Evolutionary conservation across 2,797 vertebrate species (phyloP), one percentile per base, ranked within the genome.

Genomic region (Spea hammondii): DNA sequence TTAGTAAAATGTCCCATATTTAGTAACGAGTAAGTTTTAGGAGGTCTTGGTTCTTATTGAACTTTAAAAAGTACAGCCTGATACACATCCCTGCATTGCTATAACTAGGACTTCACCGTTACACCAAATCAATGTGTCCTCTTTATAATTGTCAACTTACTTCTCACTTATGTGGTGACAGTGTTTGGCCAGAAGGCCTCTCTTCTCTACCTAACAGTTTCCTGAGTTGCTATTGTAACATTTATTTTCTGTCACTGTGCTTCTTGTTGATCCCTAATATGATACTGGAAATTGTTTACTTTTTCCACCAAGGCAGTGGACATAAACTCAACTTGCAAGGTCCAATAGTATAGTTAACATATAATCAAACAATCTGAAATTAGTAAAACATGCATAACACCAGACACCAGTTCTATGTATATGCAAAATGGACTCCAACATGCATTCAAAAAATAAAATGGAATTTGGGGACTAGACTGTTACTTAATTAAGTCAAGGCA

Each of bases 1-100:
- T 72, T 8, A 49, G 55, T 14, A 72, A 46, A n/a, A 47, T 9
- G 11, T 4, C 51, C 55, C 6, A 46, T 45, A 5, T 45, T 48
- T 60, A 4, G 54, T 48, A 48, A 72, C 47, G 8, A 72, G 32
- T 32, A 32, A 32, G 32, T 32, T 32, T 32, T 3, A 32, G 32
- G 32, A 32, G 32, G 32, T 32, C 32, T 32, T 32, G 8, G 48
- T 17, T 69, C 13, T 50, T 8, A 51, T 12, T 50, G 12, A 69
- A n/a, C 48, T n/a, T 6, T 60, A 62, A n/a, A 4, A 47, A 67
- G 5, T 59, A 32, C 44, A 74, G 75, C 80, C 48, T 82, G 71
- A 82, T 77, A 74, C 80, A 82, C 14, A 78, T 78, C 75, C 80
- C 75, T 74, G 10, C 10, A 55, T 62, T 50, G 57, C n/a, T 68